Evolutionary conservation across 2,888 invertebrate species (phyloP), one percentile per base, ranked within the genome.

Genomic region (Embidobia sp.): DNA sequence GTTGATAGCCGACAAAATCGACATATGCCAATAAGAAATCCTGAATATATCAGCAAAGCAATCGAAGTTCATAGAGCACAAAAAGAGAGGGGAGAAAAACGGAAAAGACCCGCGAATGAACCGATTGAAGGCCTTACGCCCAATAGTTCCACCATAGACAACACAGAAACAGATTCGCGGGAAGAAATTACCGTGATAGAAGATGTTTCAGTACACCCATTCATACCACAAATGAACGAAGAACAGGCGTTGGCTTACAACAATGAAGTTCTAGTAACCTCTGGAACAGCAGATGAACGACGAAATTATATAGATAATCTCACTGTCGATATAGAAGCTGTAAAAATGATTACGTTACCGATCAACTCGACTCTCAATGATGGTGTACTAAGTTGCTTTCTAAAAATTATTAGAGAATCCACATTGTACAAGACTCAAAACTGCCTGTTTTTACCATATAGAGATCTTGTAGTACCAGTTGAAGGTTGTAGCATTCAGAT

Each of bases 391-490:
- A 29, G 29, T 16, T 29, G n/a, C 16, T 6, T 48, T 3, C 18
- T 49, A 18, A 49, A 49, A 31, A 31, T 49, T 18, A 10, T 49
- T 15, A 2, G 49, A 29, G 49, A 49, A 1, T 18, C 49, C 7
- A 18, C 49, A 0, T 8, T 8, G 1, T 49, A 10, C 13, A 6
- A 31, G 16, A 49, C 29, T 1, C 31, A 49, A 49, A 18, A 6
- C 18, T 15, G 15, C 7, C 22, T 11, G 1, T 49, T 7, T 18
- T 1, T 49, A 1, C 1, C 13, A 3, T 31, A 22, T 6, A 1
- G 31, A 31, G 31, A 49, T 1, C 1, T 49, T 10, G 16, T 18
- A 0, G 13, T 7, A 1, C 46, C 46, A 22, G 6, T 4, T 7
- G 15, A 13, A 13, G 1, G 4, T 3, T 8, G 8, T 11, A 51